Evolutionary conservation across 2,113 vertebrate genomes (phyloP).

Genomic region (Callopanchax toddi): DNA sequence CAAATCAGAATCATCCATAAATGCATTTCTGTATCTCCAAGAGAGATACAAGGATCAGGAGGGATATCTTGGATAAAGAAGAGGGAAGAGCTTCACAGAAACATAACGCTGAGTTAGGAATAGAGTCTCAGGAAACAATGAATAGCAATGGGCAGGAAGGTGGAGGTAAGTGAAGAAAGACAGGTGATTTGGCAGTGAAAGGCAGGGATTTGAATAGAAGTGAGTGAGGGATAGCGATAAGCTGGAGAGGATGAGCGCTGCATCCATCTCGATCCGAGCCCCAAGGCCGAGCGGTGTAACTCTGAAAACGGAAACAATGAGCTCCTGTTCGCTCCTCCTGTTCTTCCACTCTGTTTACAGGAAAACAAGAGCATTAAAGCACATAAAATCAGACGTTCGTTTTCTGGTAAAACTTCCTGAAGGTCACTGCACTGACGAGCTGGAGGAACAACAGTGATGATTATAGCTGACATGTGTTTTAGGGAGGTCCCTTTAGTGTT

Average conservation of each 20-base stretch:
- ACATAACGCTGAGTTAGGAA: conserved; percentile 49
- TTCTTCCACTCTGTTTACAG: conserved; percentile 19
- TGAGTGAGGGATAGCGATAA: conserved; percentile 51
- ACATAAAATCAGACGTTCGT: background rate
- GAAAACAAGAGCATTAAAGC: conserved; percentile 6
- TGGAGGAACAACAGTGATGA: conserved; percentile 25
- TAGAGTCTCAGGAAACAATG: conserved; percentile 37
- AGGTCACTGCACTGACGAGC: conserved; percentile 25
- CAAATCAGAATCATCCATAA: conserved; percentile 46
- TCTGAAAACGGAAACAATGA: conserved; percentile 43
- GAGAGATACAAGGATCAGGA: conserved; percentile 34
- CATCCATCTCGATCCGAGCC: conserved; percentile 48
- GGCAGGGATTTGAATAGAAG: conserved; percentile 46
- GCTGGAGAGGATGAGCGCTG: conserved; percentile 43
- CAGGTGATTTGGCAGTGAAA: conserved; percentile 54
- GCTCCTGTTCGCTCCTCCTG: conserved; percentile 30
- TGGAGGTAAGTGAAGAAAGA: conserved; percentile 44
- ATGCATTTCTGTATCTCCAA: conserved; percentile 35
- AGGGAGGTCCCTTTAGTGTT: conserved; percentile 21
- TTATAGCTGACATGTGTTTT: background rate
- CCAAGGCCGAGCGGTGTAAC: conserved; percentile 31
- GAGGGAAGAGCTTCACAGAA: conserved; percentile 37
- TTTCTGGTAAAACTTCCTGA: conserved; percentile 17
- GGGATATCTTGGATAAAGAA: conserved; percentile 54
- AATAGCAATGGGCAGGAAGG: conserved; percentile 59